Conservation (phyloP, 2,888 invertebrate species). For the Hirtodrosophila histrioides region DNA sequence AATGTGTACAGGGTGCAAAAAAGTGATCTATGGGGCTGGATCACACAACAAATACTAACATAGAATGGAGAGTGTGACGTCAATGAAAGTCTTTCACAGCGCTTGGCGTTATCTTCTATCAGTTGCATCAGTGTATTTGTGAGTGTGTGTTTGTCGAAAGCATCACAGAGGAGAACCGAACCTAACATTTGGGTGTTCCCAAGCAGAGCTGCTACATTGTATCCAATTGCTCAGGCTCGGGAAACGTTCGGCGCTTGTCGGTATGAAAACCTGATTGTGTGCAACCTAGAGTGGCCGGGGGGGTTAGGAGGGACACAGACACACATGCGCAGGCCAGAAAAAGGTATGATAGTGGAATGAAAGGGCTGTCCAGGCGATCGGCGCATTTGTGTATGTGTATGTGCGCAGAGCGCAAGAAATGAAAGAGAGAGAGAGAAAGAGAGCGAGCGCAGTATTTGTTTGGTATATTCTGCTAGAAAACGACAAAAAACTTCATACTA, state of each 20-base stretch:
- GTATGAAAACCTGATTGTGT: conserved; percentile 40
- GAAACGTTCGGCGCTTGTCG: conserved; percentile 34
- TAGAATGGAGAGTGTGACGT: conserved; percentile 1
- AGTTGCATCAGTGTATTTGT: not conserved
- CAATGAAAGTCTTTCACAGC: not conserved
- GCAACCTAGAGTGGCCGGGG: conserved; percentile 7
- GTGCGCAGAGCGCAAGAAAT: conserved; percentile 1
- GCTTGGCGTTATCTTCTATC: conserved; percentile 9
- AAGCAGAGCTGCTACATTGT: conserved; percentile 7
- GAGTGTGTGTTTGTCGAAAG: too few species aligned
- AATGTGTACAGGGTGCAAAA: too few species aligned
- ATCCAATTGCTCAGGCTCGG: conserved; percentile 9
- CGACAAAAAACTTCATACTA: conserved; percentile 16
- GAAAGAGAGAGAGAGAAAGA: conserved; percentile 14
- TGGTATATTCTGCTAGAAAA: conserved; percentile 34
- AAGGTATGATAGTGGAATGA: conserved; percentile 23
- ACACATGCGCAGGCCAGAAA: not conserved
- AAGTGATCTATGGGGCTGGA: too few species aligned
- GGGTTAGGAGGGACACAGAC: conserved; percentile 11
- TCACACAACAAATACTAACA: too few species aligned
- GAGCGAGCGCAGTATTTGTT: conserved; percentile 26
- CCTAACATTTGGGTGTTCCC: too few species aligned
- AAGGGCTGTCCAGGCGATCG: conserved; percentile 57
- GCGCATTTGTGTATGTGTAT: conserved; percentile 3
- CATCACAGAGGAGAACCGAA: too few species aligned